A percentile compares a stretch with the other conserved stretches of the same genome.
phyloP scores from a whole-genome alignment of 2,888 invertebrate genomes.

The Ophraella communa region DNA sequence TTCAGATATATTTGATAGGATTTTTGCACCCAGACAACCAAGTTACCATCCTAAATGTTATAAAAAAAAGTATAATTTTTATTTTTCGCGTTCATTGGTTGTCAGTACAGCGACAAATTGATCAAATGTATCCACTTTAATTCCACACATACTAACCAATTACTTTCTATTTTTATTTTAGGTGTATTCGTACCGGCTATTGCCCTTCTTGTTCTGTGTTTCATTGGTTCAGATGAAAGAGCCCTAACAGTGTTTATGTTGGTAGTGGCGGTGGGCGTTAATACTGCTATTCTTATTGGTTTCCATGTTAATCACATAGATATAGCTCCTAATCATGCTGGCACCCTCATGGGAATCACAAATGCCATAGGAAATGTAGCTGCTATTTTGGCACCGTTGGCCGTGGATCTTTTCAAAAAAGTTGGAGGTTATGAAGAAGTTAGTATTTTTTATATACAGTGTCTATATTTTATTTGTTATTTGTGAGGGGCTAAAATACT shows the following conservation, averaged over 20 bases:
- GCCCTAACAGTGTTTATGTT: slow-evolving; percentile 69
- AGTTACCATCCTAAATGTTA: background rate
- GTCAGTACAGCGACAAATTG: background rate
- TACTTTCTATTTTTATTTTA: slow-evolving; percentile 51
- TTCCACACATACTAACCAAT: background rate
- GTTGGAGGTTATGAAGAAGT: slow-evolving; percentile 65
- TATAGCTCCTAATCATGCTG: slow-evolving; percentile 83
- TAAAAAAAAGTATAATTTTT: background rate
- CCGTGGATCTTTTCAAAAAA: slow-evolving; percentile 62
- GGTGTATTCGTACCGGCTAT: slow-evolving; percentile 67
- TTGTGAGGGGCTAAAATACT: too few relatives aligned
- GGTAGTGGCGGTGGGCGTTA: slow-evolving; percentile 76
- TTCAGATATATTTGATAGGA: background rate
- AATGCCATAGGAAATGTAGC: slow-evolving; percentile 79
- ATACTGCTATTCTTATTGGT: slow-evolving; percentile 77
- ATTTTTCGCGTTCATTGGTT: background rate
- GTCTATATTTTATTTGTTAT: too few relatives aligned
- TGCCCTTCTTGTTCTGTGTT: slow-evolving; percentile 68
- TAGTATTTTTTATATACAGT: slow-evolving; percentile 47
- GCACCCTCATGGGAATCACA: slow-evolving; percentile 84
- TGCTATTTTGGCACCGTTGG: slow-evolving; percentile 79
- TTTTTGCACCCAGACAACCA: background rate
- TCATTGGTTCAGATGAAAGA: slow-evolving; percentile 59
- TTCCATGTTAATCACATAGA: slow-evolving; percentile 84
- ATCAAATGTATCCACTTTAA: background rate